phyloP scores from a whole-genome alignment of 2,113 vertebrate genomes.

The Hyperoodon ampullatus region DNA sequence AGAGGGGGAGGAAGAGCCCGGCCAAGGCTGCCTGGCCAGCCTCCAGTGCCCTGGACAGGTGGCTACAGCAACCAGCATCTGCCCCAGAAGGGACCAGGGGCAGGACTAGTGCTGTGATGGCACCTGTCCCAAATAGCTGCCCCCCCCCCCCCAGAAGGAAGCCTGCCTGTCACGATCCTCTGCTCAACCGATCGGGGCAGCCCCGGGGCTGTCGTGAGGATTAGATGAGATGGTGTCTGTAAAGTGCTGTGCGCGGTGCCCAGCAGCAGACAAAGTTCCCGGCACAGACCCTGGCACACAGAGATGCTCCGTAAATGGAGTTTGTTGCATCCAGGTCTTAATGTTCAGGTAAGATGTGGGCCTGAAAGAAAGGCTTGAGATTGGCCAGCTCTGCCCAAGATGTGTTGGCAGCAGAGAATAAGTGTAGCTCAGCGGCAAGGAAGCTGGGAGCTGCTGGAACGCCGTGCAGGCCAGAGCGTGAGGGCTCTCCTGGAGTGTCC shows the following conservation, averaged over 20 bases:
- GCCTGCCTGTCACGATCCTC: background rate
- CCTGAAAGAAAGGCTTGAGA: background rate
- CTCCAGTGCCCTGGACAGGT: background rate
- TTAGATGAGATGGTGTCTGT: background rate
- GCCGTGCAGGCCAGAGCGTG: background rate
- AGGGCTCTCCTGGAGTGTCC: background rate
- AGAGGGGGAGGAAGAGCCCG: background rate
- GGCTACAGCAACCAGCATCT: background rate
- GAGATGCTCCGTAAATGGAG: background rate
- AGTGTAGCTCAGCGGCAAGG: background rate
- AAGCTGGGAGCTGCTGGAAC: background rate
- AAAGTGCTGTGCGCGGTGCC: background rate
- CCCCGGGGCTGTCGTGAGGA: background rate
- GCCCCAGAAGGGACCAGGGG: background rate
- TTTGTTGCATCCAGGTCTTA: no score
- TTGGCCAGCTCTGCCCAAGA: background rate
- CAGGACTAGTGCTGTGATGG: background rate
- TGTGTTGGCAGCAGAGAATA: background rate
- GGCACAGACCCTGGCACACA: background rate
- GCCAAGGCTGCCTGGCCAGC: background rate
- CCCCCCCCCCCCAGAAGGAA: background rate
- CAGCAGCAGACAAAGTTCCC: background rate
- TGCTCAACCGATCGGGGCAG: rapidly evolving
- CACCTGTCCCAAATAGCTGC: rapidly evolving
- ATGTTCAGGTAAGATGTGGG: background rate